These are phyloP conservation scores for Taenioides sp. DNA, from an alignment of 2,797 vertebrate genomes.

Conservation along the genomic window DNA sequence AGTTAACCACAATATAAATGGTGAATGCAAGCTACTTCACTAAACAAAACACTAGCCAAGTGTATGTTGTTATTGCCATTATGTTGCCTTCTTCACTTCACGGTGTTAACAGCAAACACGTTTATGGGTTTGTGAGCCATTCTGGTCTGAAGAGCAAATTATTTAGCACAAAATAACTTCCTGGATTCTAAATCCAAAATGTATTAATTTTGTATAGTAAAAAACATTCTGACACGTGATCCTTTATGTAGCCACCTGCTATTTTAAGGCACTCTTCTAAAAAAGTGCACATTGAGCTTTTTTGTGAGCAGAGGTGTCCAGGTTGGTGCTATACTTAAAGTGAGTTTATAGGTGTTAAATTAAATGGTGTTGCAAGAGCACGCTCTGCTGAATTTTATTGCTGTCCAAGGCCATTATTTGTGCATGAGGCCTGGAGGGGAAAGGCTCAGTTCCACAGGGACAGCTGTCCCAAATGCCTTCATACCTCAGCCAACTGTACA, in stretches of 20 bases:
- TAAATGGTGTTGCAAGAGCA: constrained; percentile 2
- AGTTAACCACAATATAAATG: background rate
- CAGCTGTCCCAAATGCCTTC: constrained; percentile 38
- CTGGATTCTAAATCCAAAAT: background rate
- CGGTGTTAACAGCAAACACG: background rate
- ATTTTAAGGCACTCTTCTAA: background rate
- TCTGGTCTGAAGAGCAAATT: background rate
- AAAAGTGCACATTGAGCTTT: background rate
- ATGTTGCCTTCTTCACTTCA: background rate
- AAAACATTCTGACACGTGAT: too few relatives aligned
- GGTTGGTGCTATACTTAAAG: constrained; percentile 25
- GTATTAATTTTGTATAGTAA: too few relatives aligned
- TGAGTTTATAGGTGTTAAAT: background rate
- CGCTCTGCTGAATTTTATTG: constrained; percentile 30
- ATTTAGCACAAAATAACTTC: background rate
- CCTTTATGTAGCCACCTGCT: background rate
- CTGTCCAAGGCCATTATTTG: constrained; percentile 28
- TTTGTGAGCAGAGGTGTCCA: background rate
- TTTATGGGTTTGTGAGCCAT: background rate
- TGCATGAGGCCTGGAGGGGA: constrained; percentile 20
- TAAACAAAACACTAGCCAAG: background rate
- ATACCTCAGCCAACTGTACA: constrained; percentile 19
- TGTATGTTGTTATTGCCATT: background rate
- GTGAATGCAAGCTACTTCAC: background rate
- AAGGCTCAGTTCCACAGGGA: constrained; percentile 25